Conservation (phyloP, 2,113 vertebrate species). For the Stigmatopora argus region DNA sequence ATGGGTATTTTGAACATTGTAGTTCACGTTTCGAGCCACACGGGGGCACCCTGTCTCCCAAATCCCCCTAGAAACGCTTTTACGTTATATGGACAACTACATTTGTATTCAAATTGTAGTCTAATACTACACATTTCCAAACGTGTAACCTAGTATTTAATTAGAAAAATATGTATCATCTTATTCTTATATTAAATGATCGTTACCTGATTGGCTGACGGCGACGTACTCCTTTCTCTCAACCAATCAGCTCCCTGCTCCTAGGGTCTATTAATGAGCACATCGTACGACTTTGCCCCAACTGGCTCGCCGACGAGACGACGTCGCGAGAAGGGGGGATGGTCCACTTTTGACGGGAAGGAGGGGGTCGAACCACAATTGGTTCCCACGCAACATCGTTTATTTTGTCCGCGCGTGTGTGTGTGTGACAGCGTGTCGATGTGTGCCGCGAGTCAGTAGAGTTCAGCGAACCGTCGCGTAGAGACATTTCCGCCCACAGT, state of each 20-base stretch:
- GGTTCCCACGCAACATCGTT: slow-evolving; percentile 1
- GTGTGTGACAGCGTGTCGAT: background rate
- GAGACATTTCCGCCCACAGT: slow-evolving; percentile 71
- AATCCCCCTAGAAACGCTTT: background rate
- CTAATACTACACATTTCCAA: background rate
- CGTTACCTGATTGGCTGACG: background rate
- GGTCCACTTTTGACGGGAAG: background rate
- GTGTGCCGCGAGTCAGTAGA: slow-evolving; percentile 2
- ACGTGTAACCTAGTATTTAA: background rate
- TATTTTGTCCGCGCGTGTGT: background rate
- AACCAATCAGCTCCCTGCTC: background rate
- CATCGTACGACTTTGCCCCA: background rate
- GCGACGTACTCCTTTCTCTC: background rate
- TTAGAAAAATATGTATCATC: background rate
- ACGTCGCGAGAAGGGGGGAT: background rate
- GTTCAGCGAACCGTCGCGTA: slow-evolving; percentile 40
- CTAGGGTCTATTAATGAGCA: background rate
- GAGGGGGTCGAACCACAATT: background rate
- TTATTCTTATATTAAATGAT: background rate
- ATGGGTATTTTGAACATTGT: too few species aligned
- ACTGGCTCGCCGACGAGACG: background rate
- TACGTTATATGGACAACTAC: background rate
- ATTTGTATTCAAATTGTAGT: background rate
- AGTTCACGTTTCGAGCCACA: background rate
- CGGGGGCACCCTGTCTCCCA: slow-evolving; percentile 12